These are phyloP conservation scores for Erythrolamprus reginae DNA, from an alignment of 2,113 vertebrate species.

Conservation along the genomic window DNA sequence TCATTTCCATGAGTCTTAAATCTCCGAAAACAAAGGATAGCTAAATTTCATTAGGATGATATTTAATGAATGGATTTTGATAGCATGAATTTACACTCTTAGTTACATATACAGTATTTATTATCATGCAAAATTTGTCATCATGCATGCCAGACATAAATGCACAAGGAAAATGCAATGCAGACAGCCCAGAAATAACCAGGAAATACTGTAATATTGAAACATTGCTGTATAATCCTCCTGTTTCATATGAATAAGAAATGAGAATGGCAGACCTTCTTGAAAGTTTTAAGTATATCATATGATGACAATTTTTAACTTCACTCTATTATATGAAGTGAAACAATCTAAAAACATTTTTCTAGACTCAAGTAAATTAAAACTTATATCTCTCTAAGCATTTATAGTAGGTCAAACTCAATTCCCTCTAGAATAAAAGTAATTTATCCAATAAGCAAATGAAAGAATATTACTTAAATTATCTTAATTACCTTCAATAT, in stretches of 20 bases:
- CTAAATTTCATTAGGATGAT: constrained; percentile 38
- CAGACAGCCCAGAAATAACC: constrained; percentile 83
- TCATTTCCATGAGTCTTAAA: neutral
- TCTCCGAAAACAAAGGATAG: neutral
- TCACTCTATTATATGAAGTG: constrained; percentile 47
- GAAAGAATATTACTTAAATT: neutral
- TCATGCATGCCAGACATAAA: constrained; percentile 75
- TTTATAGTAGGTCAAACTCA: constrained; percentile 38
- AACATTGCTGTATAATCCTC: constrained; percentile 72
- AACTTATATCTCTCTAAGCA: constrained; percentile 35
- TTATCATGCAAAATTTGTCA: constrained; percentile 69
- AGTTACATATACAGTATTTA: constrained; percentile 56
- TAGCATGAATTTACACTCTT: constrained; percentile 58
- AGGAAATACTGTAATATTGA: constrained; percentile 72
- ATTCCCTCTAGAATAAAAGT: constrained; percentile 15
- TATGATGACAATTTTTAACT: constrained; percentile 51
- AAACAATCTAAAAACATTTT: constrained; percentile 52
- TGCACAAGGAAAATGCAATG: constrained; percentile 64
- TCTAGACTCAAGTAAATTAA: constrained; percentile 20
- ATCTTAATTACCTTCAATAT: constrained; percentile 1
- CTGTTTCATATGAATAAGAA: constrained; percentile 80
- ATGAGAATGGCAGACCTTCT: constrained; percentile 72
- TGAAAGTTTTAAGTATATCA: constrained; percentile 60
- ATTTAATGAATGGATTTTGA: constrained; percentile 54
- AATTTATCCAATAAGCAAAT: neutral